These are phyloP conservation scores for Drosophila subsilvestris DNA, from an alignment of 2,888 invertebrate genomes.

Conservation along the genomic window DNA sequence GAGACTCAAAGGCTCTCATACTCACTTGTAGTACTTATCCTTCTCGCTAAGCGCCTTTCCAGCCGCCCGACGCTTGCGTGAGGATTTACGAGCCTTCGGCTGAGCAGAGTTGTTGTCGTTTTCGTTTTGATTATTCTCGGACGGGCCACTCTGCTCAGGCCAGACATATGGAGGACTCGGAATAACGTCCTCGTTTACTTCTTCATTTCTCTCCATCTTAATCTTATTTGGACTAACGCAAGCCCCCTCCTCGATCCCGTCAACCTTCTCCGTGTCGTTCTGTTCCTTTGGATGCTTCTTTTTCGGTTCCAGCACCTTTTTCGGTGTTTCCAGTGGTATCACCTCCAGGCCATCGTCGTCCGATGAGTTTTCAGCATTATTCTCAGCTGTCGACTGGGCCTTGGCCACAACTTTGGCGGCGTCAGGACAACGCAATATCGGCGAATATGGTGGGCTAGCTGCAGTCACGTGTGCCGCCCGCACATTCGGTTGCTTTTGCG, in stretches of 20 bases:
- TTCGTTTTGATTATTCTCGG: neutral
- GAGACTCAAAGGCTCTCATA: too few relatives aligned
- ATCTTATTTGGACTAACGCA: neutral
- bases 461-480: constrained; percentile 15
- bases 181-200: too few relatives aligned
- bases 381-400: neutral
- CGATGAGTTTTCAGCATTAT: neutral
- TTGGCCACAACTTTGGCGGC: neutral
- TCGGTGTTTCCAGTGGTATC: neutral
- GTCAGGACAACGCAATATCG: constrained; percentile 1
- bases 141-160: too few relatives aligned
- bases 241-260: neutral
- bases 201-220: neutral
- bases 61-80: neutral
- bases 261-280: neutral
- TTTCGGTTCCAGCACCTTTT: neutral
- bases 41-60: constrained; percentile 53
- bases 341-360: neutral
- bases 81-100: neutral
- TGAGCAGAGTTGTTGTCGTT: neutral
- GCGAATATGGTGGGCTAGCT: neutral
- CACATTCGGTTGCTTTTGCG: constrained; percentile 66
- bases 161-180: too few relatives aligned
- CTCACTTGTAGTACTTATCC: constrained; percentile 74
- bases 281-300: neutral